Conservation (phyloP, 2,113 vertebrate species). For the Opisthocomus hoazin region DNA sequence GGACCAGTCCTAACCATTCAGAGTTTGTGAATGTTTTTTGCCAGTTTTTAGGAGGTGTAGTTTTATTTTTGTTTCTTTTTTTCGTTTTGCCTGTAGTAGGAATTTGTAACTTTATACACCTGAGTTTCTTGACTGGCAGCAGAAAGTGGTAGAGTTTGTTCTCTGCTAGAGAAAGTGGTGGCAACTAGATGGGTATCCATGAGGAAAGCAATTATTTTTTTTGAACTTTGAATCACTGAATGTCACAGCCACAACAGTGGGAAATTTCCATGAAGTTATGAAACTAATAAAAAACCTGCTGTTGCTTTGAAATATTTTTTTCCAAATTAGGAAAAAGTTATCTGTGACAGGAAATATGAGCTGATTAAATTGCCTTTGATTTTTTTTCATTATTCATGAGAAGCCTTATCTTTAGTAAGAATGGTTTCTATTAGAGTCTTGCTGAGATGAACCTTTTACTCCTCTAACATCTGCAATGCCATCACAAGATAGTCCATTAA, state of each 20-base stretch:
- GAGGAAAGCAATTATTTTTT: neutral
- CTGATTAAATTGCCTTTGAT: neutral
- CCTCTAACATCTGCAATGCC: neutral
- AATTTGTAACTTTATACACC: neutral
- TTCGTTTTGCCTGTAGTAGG: neutral
- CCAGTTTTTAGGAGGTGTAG: neutral
- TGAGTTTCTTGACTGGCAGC: neutral
- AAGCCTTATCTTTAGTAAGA: neutral
- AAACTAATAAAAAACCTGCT: neutral
- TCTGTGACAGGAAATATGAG: neutral
- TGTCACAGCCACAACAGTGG: neutral
- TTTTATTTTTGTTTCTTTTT: neutral
- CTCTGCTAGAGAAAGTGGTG: neutral
- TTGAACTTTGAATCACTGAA: neutral
- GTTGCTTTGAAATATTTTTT: neutral
- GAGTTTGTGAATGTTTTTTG: neutral
- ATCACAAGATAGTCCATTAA: neutral
- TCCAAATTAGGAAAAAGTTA: neutral
- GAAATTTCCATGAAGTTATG: neutral
- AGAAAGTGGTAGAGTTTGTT: neutral
- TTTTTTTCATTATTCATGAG: neutral
- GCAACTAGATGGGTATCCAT: neutral
- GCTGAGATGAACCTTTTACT: neutral
- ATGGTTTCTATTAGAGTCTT: conserved; percentile 7
- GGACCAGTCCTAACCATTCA: neutral